Conservation (phyloP, 2,888 invertebrate species). For the Cistogaster globosa region DNA sequence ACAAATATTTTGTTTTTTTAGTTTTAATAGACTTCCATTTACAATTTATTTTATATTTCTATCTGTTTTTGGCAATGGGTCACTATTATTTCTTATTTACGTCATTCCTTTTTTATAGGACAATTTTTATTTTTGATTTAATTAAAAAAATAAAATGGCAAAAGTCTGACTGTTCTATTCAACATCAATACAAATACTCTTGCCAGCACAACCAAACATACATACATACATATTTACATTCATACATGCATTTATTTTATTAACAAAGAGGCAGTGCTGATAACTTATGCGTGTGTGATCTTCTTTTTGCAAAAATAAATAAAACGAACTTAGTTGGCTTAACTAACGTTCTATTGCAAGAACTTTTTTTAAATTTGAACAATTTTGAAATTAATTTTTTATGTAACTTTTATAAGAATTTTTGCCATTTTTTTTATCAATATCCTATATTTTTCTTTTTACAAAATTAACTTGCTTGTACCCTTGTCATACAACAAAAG, state of each 20-base stretch:
- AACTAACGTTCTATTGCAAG: slow-evolving; percentile 1
- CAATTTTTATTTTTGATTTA: slow-evolving; percentile 43
- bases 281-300: neutral
- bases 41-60: slow-evolving; percentile 35
- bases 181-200: slow-evolving; percentile 36
- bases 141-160: slow-evolving; percentile 45
- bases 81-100: slow-evolving; percentile 58
- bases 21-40: slow-evolving; percentile 12
- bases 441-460: no score
- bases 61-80: slow-evolving; percentile 72
- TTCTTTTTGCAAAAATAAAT: neutral
- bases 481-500: no score
- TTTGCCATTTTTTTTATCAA: no score
- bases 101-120: slow-evolving; percentile 55
- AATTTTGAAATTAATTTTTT: no score
- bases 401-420: no score
- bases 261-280: slow-evolving; percentile 35
- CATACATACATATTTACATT: neutral
- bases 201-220: neutral
- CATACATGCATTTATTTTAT: slow-evolving; percentile 10
- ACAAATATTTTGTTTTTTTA: slow-evolving; percentile 1
- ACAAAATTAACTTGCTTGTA: no score
- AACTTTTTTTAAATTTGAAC: neutral
- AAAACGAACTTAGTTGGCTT: neutral
- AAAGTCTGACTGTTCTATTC: slow-evolving; percentile 30